Base-by-base conservation (phyloP, 2,888 invertebrate genomes). In the Drosophila affinis region DNA sequence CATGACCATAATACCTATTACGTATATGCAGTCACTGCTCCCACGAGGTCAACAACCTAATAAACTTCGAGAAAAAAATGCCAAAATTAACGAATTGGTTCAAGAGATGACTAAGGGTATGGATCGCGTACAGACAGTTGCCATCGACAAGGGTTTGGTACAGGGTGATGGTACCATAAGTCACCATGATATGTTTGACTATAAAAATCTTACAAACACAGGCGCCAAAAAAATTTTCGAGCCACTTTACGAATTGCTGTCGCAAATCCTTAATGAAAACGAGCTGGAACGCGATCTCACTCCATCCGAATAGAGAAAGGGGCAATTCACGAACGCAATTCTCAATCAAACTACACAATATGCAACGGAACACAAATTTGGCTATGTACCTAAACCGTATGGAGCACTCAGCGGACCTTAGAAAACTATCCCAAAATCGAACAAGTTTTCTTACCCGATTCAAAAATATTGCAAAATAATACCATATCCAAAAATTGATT, bases 181-280 rank as follows among this genome's bases (percentile, higher is more conserved):
- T 90, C 97, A 97, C 90, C 96, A 96, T 89, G 98, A 98, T 91
- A 97, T 98, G 97, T 96, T 96, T 90, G 98, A 98, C 92, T 98
- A 97, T 92, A 94, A 98, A 56, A 96, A 97, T 89, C 94, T 97
- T 69, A 97, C 97, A 2, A 96, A 96, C 92, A 94, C 95, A 56
- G 98, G 98, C 60, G 97, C 97, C 91, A 94, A 95, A 88, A 97
- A 97, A 92, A 96, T 96, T 10, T 97, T 97, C 91, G 96, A 96
- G 92, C 96, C 97, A 21, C 95, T 97, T 56, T 94, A 96, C 91
- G 97, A 97, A 91, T 93, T 97, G 75, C 93, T 97, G 21, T 93
- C 95, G 74, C 96, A 97, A 92, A 94, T 97, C 84, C 93, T 97
- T 60, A 94, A 93, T 84, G 97, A 96, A 92, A 95, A 95, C 61